These are phyloP conservation scores for Hoplias malabaricus DNA, from an alignment of 2,113 vertebrate genomes.

Conservation along the genomic window DNA sequence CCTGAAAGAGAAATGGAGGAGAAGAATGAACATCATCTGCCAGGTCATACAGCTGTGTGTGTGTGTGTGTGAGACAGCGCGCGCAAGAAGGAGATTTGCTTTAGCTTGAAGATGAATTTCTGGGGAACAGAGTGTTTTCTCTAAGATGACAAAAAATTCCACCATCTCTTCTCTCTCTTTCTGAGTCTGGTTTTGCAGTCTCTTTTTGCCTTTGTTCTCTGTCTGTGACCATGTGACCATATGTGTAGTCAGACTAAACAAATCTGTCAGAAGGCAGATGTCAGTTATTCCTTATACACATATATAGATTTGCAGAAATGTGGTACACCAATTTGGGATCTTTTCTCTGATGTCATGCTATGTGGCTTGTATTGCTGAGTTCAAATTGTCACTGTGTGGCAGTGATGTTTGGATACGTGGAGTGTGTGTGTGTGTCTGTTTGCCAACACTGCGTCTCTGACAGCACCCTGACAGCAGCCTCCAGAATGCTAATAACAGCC, in stretches of 20 bases:
- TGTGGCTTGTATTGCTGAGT: conserved; percentile 42
- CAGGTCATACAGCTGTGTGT: conserved; percentile 52
- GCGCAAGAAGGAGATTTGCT: too few relatives aligned
- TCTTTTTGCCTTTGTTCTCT: not conserved
- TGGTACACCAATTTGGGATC: conserved; percentile 44
- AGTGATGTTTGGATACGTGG: conserved; percentile 38
- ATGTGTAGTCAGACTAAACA: not conserved
- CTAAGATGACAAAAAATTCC: not conserved
- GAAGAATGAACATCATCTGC: conserved; percentile 35
- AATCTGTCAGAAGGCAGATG: too few relatives aligned
- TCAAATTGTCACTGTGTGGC: conserved; percentile 38
- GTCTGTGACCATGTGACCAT: not conserved
- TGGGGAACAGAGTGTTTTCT: too few relatives aligned
- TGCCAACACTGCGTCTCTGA: conserved; percentile 34
- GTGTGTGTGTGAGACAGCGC: conserved; percentile 5
- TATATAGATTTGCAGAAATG: not conserved
- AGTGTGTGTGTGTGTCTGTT: conserved; percentile 49
- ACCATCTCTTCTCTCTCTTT: not conserved
- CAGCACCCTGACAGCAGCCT: conserved; percentile 29
- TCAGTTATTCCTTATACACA: too few relatives aligned
- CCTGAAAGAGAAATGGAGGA: conserved; percentile 29
- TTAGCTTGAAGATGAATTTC: too few relatives aligned
- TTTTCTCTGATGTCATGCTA: conserved; percentile 43
- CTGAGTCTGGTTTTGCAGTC: not conserved
- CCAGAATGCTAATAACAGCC: conserved; percentile 39